phyloP scores from a whole-genome alignment of 2,113 vertebrate species.

The Actenoides lindsayi region DNA sequence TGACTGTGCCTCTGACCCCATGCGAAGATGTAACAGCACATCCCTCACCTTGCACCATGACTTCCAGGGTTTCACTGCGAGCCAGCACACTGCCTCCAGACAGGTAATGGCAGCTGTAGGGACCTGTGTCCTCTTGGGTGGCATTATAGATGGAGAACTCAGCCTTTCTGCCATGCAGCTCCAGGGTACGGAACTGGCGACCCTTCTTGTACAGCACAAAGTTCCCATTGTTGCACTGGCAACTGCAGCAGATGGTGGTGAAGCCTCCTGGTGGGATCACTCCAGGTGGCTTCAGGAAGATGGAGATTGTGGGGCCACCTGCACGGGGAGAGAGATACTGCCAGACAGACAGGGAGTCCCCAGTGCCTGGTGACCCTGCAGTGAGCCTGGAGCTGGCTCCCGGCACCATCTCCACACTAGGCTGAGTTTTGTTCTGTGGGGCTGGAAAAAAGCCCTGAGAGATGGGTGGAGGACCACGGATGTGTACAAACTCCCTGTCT shows the following conservation, averaged over 20 bases:
- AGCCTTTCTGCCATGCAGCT: neutral
- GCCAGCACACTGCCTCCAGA: neutral
- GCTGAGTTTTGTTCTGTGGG: neutral
- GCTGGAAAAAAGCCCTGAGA: neutral
- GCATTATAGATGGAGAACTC: constrained; percentile 24
- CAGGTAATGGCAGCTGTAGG: neutral
- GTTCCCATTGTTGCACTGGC: neutral
- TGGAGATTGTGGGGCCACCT: neutral
- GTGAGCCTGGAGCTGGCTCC: neutral
- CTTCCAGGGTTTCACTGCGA: neutral
- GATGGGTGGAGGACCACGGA: neutral
- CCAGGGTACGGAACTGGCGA: fast-evolving
- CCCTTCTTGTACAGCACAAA: neutral
- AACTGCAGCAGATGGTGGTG: constrained; percentile 15
- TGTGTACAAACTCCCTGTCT: neutral
- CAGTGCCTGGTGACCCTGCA: fast-evolving
- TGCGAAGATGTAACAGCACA: fast-evolving
- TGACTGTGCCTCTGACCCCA: fast-evolving
- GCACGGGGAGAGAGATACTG: neutral
- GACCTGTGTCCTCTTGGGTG: fast-evolving
- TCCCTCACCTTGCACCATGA: neutral
- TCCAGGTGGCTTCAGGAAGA: constrained; percentile 21
- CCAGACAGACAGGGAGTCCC: neutral
- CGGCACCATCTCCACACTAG: neutral
- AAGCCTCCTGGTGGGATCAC: neutral